phyloP scores from a whole-genome alignment of 2,888 invertebrate genomes.

The Allacma fusca region DNA sequence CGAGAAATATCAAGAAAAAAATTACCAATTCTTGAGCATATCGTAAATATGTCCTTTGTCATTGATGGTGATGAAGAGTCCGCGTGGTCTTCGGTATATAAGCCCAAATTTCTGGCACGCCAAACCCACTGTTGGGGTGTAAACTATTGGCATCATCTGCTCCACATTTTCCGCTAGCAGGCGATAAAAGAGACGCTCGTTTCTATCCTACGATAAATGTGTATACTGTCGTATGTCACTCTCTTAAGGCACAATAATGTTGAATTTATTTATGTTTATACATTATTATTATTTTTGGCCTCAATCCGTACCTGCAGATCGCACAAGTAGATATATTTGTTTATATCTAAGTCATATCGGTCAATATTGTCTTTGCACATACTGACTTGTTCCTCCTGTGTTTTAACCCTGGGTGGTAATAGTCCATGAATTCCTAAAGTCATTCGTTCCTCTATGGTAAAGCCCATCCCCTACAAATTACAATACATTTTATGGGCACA shows the following conservation, averaged over 20 bases:
- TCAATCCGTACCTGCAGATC: constrained; percentile 81
- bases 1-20: neutral
- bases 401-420: constrained; percentile 88
- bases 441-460: constrained; percentile 92
- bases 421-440: constrained; percentile 93
- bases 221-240: no score
- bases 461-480: constrained; percentile 97
- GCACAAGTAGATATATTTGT: constrained; percentile 93
- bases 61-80: constrained; percentile 94
- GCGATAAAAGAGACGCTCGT: constrained; percentile 94
- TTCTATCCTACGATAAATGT: constrained; percentile 89
- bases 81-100: constrained; percentile 85
- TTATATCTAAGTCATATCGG: constrained; percentile 84
- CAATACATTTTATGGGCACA: no score
- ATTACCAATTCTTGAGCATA: constrained; percentile 88
- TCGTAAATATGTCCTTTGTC: constrained; percentile 96
- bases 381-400: constrained; percentile 83
- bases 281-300: no score
- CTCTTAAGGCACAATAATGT: no score
- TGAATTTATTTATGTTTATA: no score
- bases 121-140: constrained; percentile 96
- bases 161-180: constrained; percentile 86
- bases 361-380: constrained; percentile 82
- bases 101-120: constrained; percentile 98
- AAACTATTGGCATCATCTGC: constrained; percentile 90